A percentile compares a stretch with the other conserved stretches of the same genome.
Evolutionary conservation across 2,113 vertebrate species (phyloP).

Genomic region (Zootoca vivipara): DNA sequence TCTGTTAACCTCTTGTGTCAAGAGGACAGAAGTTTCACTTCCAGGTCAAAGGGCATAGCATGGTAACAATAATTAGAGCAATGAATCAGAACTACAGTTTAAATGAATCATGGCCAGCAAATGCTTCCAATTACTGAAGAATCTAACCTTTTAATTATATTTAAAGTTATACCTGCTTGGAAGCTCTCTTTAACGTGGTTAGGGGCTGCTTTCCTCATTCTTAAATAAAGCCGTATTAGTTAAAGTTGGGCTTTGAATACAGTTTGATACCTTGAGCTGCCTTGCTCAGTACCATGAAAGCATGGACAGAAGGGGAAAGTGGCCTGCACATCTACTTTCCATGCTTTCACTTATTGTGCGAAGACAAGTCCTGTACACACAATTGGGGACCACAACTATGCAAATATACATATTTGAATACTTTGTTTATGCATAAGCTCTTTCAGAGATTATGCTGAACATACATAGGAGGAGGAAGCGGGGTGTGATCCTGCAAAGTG

Average conservation of each 20-base stretch:
- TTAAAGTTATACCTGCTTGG: constrained; percentile 20
- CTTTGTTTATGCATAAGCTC: neutral
- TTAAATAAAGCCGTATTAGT: neutral
- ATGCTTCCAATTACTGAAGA: constrained; percentile 76
- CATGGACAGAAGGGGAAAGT: neutral
- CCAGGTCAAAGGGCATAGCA: constrained; percentile 90
- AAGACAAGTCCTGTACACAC: neutral
- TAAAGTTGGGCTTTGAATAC: neutral
- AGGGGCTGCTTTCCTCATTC: neutral
- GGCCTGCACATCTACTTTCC: neutral
- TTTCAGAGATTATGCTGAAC: neutral
- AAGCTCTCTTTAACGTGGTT: constrained; percentile 7
- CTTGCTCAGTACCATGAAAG: neutral
- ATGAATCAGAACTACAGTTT: constrained; percentile 79
- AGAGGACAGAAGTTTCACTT: constrained; percentile 84
- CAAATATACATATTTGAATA: neutral
- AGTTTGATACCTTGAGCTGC: neutral
- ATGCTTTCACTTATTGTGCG: neutral
- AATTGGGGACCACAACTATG: neutral
- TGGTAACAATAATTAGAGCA: constrained; percentile 85
- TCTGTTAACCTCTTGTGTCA: constrained; percentile 89
- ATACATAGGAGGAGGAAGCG: neutral
- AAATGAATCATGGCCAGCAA: constrained; percentile 71
- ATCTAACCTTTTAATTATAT: constrained; percentile 53
- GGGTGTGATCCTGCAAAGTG: too few species aligned